Base-by-base conservation (phyloP, 2,113 vertebrate genomes). In the Rhynchomys soricoides region DNA sequence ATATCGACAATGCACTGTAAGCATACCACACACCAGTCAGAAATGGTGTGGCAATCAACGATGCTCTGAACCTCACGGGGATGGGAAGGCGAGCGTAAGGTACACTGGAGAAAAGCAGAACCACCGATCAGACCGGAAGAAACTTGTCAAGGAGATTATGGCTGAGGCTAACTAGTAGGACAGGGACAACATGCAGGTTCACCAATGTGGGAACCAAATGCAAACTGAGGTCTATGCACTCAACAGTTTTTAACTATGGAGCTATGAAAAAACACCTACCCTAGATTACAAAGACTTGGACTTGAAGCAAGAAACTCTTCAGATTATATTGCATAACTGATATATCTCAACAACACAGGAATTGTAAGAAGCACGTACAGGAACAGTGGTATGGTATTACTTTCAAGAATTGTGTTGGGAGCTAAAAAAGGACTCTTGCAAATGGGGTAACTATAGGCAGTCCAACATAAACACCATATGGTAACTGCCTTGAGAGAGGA, bases 391-490 rank as follows among this genome's bases (percentile, higher is more conserved):
- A 82, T 82, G 13, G 57, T 77, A 92, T 96, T 96, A 95, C 85
- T 97, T 97, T 97, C 75, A 91, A 97, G 93, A 94, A 95, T 89
- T 92, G 68, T 94, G 81, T 79, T 92, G 95, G 66, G 71, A 97
- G 73, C 90, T 97, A 96, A 97, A 85, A 96, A 95, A 95, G 34
- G 83, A 93, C 93, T 81, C 77, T 95, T 70, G 90, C 95, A 96
- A 97, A 95, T 97, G 89, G 96, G 95, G 95, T 95, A 96, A 97
- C 96, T 91, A 96, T 96, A 96, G 71, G 94, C 75, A 94, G 45
- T 97, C 94, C 97, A 94, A 97, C 96, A 97, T 92, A 97, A 97
- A 96, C 89, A 96, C 95, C 94, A 97, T 96, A 94, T 95, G 96
- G 83, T 94, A 96, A 97, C 89, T 95, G 91, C 74, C 59, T 96